Conservation (phyloP, 2,888 invertebrate genomes). For the Quadroppia sp. region DNA sequence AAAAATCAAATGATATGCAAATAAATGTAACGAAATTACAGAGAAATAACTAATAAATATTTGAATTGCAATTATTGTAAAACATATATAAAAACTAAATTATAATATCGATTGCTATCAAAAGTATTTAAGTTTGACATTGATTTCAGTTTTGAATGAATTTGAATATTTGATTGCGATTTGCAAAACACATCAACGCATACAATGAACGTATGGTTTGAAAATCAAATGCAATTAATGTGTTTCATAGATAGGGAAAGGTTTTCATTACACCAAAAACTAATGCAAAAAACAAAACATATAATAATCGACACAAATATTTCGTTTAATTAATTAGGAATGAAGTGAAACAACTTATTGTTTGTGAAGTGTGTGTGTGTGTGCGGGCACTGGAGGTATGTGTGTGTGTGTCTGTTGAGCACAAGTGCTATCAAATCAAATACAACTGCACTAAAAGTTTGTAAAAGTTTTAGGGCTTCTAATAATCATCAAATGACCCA, state of each 20-base stretch:
- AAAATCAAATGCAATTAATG: background rate
- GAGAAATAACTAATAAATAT: too few species aligned
- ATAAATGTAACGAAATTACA: too few species aligned
- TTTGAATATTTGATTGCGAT: background rate
- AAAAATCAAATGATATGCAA: too few species aligned
- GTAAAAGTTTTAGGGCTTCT: background rate
- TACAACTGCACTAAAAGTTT: background rate
- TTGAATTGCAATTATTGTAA: too few species aligned
- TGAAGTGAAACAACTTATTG: background rate
- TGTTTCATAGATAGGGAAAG: background rate
- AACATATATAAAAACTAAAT: too few species aligned
- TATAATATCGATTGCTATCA: too few species aligned
- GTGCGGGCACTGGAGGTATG: too few species aligned
- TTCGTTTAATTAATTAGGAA: background rate
- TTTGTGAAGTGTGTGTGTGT: background rate
- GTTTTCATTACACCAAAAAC: background rate
- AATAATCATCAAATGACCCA: conserved; percentile 5
- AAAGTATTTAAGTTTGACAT: background rate
- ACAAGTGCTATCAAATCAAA: background rate
- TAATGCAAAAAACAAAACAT: background rate
- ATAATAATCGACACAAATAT: background rate
- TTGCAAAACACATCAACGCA: background rate
- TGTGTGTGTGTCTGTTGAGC: too few species aligned
- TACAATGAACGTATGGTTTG: background rate
- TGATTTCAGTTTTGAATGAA: too few species aligned